Base-by-base conservation (phyloP, 2,113 vertebrate species). In the Melierax canorus region DNA sequence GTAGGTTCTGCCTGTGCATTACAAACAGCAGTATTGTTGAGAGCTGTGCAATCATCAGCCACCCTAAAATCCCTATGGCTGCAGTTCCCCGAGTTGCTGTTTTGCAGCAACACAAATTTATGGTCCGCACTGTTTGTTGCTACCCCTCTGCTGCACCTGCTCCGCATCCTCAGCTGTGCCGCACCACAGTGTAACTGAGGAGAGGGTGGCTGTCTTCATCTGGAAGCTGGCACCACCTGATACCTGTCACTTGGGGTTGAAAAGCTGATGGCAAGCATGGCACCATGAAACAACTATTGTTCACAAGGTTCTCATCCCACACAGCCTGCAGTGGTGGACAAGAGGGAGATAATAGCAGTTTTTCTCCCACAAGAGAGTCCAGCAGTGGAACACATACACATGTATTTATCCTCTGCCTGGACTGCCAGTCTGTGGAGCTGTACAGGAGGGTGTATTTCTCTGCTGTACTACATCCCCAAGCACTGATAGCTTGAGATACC, bases 61-160 rank as follows among this genome's bases (percentile, higher is more conserved):
- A 55, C 41, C 21, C 50, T 48, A 53, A 84, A 81, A 69, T 38
- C 43, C 41, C 38, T 62, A 24, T 16, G 8, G 56, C 36, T 83
- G 43, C 4, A 3, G 24, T 41, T 75, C 17, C 38, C n/a, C 0
- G 0, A 21, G 7, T 11, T 62, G 43, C 50, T 77, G 34, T 66
- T 84, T 67, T 43, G 15, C 66, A 74, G 67, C n/a, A 78, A 82
- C 18, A 45, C 13, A 59, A 38, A 67, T 50, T 32, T 67, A 26
- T 15, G 26, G 32, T 41, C 69, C 55, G 21, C 1, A 1, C 36
- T 63, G 26, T 71, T 69, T 63, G 30, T 59, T 91, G 45, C 23
- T 63, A 32, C 26, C 12, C 48, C 13, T 56, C 48, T 78, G 38
- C 30, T 20, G n/a, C 13, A 51, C 12, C 30, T 18, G 6, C 21